Evolutionary conservation across 2,888 invertebrate species (phyloP).

Genomic region (Phalera bucephala): DNA sequence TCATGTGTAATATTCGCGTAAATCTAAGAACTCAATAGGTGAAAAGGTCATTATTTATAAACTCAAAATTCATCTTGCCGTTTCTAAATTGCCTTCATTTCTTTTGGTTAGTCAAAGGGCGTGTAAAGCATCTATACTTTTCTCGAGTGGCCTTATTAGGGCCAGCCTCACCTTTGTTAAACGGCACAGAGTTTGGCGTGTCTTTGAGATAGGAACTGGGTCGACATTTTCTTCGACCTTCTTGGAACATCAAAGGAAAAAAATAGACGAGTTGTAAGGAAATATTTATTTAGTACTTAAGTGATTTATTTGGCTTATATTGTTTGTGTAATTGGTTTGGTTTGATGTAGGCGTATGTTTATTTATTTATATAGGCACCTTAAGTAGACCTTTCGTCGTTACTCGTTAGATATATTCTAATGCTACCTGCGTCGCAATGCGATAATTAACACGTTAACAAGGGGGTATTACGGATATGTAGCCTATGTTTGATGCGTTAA

Average conservation of each 20-base stretch:
- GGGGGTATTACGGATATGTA: no score
- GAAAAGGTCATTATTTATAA: no score
- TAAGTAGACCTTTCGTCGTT: no score
- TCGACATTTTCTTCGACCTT: conserved; percentile 60
- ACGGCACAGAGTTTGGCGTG: conserved; percentile 55
- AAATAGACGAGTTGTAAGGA: conserved; percentile 21
- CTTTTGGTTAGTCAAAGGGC: conserved; percentile 58
- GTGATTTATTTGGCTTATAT: conserved; percentile 23
- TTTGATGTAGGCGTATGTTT: neutral
- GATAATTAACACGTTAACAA: no score
- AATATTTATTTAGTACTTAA: conserved; percentile 23
- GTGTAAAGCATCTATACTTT: conserved; percentile 47
- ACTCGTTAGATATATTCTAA: no score
- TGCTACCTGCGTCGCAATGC: no score
- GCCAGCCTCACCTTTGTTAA: conserved; percentile 71
- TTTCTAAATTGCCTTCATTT: conserved; percentile 74
- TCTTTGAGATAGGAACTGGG: conserved; percentile 78
- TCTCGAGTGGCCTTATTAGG: conserved; percentile 73
- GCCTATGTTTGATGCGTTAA: no score
- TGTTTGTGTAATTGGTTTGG: conserved; percentile 20
- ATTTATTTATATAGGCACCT: no score
- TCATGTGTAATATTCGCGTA: no score
- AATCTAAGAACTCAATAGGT: no score
- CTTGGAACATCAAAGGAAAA: conserved; percentile 65
- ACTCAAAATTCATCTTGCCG: no score